Percentiles rank a stretch among this genome's conserved stretches.
Conservation (phyloP, 2,113 vertebrate species). For the Python bivittatus region DNA sequence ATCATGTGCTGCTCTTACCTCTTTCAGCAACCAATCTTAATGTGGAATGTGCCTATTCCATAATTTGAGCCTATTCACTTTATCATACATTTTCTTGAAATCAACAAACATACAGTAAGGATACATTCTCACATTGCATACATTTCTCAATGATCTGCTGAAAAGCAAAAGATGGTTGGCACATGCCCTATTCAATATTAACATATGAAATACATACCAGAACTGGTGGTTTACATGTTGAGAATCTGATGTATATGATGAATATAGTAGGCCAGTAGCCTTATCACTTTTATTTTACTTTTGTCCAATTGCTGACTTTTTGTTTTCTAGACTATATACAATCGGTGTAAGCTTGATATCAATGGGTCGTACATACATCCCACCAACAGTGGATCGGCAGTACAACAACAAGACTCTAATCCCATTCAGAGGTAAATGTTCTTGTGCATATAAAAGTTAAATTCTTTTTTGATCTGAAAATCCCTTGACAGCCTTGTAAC, state of each 20-base stretch:
- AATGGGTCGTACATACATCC: slow-evolving; percentile 52
- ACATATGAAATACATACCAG: not conserved
- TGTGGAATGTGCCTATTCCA: not conserved
- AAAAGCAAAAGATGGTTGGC: not conserved
- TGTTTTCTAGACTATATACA: slow-evolving; percentile 87
- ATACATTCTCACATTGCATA: not conserved
- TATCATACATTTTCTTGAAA: not conserved
- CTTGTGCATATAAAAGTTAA: not conserved
- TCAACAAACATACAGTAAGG: not conserved
- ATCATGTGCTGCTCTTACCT: too few relatives aligned
- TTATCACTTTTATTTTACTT: not conserved
- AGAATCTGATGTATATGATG: not conserved
- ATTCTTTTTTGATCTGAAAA: not conserved
- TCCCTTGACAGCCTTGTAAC: not conserved
- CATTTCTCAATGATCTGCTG: not conserved
- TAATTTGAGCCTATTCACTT: not conserved
- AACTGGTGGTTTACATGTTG: not conserved
- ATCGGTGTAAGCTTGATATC: slow-evolving; percentile 80
- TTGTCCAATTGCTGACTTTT: slow-evolving; percentile 39
- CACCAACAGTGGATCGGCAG: slow-evolving; percentile 43
- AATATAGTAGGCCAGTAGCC: not conserved
- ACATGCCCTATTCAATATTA: not conserved
- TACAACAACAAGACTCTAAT: slow-evolving; percentile 9
- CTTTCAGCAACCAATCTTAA: not conserved
- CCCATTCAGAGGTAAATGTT: slow-evolving; percentile 66